phyloP scores from a whole-genome alignment of 2,113 vertebrate species.

The Anolis sagrei region DNA sequence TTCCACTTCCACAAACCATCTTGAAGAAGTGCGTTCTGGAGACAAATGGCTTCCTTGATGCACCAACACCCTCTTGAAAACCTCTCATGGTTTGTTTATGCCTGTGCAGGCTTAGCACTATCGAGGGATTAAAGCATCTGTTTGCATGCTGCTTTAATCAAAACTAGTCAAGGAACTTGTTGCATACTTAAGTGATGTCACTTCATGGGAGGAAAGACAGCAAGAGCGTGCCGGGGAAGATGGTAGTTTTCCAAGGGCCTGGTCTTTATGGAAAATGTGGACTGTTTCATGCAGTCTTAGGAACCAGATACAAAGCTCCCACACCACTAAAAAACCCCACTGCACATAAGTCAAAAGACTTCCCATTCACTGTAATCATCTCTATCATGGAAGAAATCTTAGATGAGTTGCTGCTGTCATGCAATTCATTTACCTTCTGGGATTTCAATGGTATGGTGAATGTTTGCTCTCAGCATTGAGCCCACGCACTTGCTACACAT shows the following conservation, averaged over 20 bases:
- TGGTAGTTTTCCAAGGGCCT: slow-evolving; percentile 11
- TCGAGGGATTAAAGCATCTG: slow-evolving; percentile 57
- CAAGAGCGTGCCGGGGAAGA: not conserved
- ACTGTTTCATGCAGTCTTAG: slow-evolving; percentile 10
- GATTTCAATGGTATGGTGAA: not conserved
- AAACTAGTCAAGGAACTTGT: not conserved
- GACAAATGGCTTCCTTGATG: slow-evolving; percentile 63
- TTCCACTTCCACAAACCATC: slow-evolving; percentile 63
- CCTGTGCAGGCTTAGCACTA: slow-evolving; percentile 45
- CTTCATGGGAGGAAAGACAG: slow-evolving; percentile 19
- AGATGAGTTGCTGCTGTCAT: not conserved
- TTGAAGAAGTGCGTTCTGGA: slow-evolving; percentile 68
- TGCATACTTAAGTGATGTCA: slow-evolving; percentile 54
- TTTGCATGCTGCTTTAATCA: slow-evolving; percentile 20
- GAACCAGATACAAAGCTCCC: slow-evolving; percentile 13
- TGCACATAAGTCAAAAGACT: not conserved
- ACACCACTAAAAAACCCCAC: not conserved
- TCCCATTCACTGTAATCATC: not conserved
- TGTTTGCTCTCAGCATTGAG: not conserved
- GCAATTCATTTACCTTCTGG: not conserved
- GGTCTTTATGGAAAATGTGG: slow-evolving; percentile 1
- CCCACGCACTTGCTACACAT: not conserved
- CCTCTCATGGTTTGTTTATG: slow-evolving; percentile 68
- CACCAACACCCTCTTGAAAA: slow-evolving; percentile 62
- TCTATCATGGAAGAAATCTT: not conserved